phyloP scores from a whole-genome alignment of 2,888 invertebrate species.

The Epinotia nisella region DNA sequence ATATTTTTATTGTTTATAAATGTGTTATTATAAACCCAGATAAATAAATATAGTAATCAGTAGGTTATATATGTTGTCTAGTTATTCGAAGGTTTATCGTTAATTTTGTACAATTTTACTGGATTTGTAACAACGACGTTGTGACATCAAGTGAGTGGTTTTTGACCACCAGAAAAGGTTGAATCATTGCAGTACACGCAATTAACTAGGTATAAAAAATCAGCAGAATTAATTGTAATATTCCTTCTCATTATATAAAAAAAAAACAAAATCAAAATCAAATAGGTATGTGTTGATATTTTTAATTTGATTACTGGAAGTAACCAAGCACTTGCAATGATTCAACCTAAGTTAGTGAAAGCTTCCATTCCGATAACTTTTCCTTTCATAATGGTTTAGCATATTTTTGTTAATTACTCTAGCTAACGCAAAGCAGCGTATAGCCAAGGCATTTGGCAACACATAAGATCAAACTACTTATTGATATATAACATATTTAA shows the following conservation, averaged over 20 bases:
- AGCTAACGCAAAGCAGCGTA: slow-evolving; percentile 24
- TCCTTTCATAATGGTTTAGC: neutral
- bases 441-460: slow-evolving; percentile 16
- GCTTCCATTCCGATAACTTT: slow-evolving; percentile 60
- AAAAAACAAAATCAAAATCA: no score
- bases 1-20: neutral
- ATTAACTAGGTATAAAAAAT: neutral
- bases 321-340: slow-evolving; percentile 20
- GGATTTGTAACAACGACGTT: slow-evolving; percentile 11
- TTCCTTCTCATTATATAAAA: neutral
- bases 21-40: slow-evolving; percentile 5
- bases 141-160: neutral
- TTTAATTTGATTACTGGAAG: no score
- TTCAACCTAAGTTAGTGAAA: slow-evolving; percentile 54
- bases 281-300: no score
- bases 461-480: neutral
- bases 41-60: neutral
- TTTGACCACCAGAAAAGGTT: neutral
- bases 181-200: slow-evolving; percentile 13
- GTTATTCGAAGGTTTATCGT: neutral
- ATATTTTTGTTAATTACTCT: neutral
- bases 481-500: neutral
- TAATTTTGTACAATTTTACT: neutral
- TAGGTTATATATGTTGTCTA: neutral
- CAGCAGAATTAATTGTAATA: neutral